Base-by-base conservation (phyloP, 2,797 vertebrate species). In the Thalassophryne amazonica region DNA sequence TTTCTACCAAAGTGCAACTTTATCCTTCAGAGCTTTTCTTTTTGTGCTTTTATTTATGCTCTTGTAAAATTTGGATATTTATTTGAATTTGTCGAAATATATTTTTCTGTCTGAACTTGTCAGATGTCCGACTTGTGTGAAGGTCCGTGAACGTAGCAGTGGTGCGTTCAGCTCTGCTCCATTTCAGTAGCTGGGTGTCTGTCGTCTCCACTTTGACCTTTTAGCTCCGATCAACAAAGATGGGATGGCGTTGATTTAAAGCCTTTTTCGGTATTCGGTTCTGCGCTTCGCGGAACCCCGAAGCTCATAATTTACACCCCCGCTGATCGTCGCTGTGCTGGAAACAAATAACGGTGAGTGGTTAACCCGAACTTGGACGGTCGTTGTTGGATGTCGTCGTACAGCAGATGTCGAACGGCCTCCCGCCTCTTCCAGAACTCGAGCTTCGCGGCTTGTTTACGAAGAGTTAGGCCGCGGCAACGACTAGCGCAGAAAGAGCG, bases 351-450 rank as follows among this genome's bases (percentile, higher is more conserved):
- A 78, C 77, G 83, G 88, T 90, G 51, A 90, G 88, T 86, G 59
- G 4, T 69, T 74, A 37, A 12, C 51, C 20, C 34, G 34, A 43
- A 5, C 50, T 46, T 2, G 11, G 35, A 25, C 58, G 75, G 71
- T 54, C 66, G 43, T 20, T n/a, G 46, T n/a, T 14, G 32, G 1
- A 11, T 24, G n/a, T 45, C 74, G n/a, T n/a, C n/a, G n/a, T n/a
- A n/a, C 35, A 72, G 54, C 13, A 3, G 46, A 32, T n/a, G 40
- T 2, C 45, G 11, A 14, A 76, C 71, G 90, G 91, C 90, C 91
- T 87, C 5, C 18, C 70, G 62, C 77, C 49, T 80, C 75, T 61
- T 78, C 15, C 63, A 63, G 83, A 90, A 92, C 87, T 91, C 71
- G 77, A 90, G 69, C 22, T 4, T 56, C 82, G 77, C 35, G 51